phyloP scores from a whole-genome alignment of 2,888 invertebrate species.

The Nomada fabriciana region DNA sequence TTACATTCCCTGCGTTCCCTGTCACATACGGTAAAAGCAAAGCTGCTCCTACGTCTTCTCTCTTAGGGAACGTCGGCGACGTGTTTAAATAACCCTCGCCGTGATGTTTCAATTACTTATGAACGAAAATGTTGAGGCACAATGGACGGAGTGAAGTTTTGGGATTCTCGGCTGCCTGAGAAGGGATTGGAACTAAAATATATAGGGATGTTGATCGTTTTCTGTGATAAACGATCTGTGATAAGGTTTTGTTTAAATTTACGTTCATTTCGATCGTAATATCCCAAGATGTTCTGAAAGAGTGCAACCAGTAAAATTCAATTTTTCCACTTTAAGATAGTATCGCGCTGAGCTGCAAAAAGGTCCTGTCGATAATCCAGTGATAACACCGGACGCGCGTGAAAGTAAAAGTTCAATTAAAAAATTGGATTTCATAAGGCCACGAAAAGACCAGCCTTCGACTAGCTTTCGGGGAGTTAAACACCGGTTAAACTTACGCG shows the following conservation, averaged over 20 bases:
- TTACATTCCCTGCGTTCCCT: slow-evolving; percentile 31
- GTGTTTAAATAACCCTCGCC: neutral
- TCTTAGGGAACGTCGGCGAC: neutral
- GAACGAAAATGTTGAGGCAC: neutral
- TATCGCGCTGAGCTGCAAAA: too few relatives aligned
- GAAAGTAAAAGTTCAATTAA: slow-evolving; percentile 10
- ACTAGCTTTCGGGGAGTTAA: slow-evolving; percentile 12
- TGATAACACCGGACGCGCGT: neutral
- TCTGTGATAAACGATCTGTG: too few relatives aligned
- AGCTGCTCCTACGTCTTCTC: neutral
- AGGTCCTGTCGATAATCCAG: neutral
- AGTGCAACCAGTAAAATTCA: too few relatives aligned
- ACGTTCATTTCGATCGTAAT: too few relatives aligned
- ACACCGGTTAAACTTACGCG: slow-evolving; percentile 16
- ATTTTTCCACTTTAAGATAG: too few relatives aligned
- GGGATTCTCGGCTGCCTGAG: too few relatives aligned
- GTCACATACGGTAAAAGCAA: slow-evolving; percentile 3
- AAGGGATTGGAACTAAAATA: too few relatives aligned
- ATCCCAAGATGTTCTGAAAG: too few relatives aligned
- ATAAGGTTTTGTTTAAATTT: too few relatives aligned
- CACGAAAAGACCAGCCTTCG: slow-evolving; percentile 20
- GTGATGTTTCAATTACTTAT: slow-evolving; percentile 18
- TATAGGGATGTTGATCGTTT: too few relatives aligned
- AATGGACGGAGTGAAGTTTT: too few relatives aligned
- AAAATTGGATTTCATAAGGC: slow-evolving; percentile 23